Evolutionary conservation across 2,797 vertebrate species (phyloP), one percentile per base, ranked within the genome.

Genomic region (Enteromius viviparus): DNA sequence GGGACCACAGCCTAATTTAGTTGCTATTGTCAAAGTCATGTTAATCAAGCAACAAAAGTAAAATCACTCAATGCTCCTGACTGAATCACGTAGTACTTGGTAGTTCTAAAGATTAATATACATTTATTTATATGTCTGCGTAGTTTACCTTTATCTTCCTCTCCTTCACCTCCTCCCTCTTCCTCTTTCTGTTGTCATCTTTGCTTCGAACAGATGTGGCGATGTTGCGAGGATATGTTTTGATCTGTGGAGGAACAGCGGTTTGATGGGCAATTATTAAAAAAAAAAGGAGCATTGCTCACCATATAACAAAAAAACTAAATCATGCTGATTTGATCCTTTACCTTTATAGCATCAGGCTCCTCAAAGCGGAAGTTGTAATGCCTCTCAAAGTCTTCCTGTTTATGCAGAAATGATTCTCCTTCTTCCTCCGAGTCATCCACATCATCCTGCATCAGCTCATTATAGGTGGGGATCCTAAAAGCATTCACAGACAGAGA

Each of bases 321-420:
- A 69, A 83, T 42, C 51, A 58, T 6, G 45, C 26, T 23, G 17
- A 34, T 7, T 6, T 19, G 1, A 8, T 23, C 7, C 3, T 55
- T 75, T 23, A 95, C 95, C 87, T 83, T 82, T 21, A 92, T 82
- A 0, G 95, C 91, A 3, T 94, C 95, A 0, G 97, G 96, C 88
- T 98, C 97, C 85, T 98, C 96, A 5, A 96, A 98, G 83, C 97
- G 95, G 89, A 98, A 98, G 89, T 98, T 98, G 92, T 97, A 97
- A 71, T 92, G 94, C 58, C 96, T 94, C 89, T 98, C 97, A 76
- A 97, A 98, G 85, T 95, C 92, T 51, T 95, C 96, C 91, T 98
- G 97, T 26, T 90, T 94, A 89, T 93, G 89, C 88, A 98, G 85
- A 87, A 98, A 98, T 0, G 91, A 90, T 88, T 97, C 96, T 0